Evolutionary conservation across 2,888 invertebrate species (phyloP).

Genomic region (Galerucella nymphaeae): DNA sequence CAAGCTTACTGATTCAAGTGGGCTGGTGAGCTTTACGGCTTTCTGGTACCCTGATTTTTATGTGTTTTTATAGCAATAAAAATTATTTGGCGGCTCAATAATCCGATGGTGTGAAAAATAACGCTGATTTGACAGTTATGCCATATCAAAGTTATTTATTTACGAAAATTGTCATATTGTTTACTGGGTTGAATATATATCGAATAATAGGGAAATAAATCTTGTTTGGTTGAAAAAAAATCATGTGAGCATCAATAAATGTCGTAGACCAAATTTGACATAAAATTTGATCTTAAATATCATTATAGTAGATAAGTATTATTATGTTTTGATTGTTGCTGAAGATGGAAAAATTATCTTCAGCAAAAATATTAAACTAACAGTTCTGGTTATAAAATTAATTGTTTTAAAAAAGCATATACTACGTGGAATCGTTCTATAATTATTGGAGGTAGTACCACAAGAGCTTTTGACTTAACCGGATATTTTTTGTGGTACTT

Average conservation of each 20-base stretch:
- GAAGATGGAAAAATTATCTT: too few species aligned
- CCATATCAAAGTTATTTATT: slow-evolving; percentile 25
- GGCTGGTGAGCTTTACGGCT: slow-evolving; percentile 34
- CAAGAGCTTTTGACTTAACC: too few species aligned
- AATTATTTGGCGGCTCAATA: slow-evolving; percentile 35
- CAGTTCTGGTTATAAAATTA: too few species aligned
- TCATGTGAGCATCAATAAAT: not conserved
- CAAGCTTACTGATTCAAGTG: slow-evolving; percentile 29
- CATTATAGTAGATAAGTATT: too few species aligned
- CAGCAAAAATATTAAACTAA: too few species aligned
- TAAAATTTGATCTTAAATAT: too few species aligned
- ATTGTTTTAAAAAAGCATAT: too few species aligned
- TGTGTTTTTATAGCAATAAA: slow-evolving; percentile 31
- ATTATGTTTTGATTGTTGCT: too few species aligned
- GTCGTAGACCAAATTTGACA: too few species aligned
- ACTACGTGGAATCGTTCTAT: not conserved
- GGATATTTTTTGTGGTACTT: not conserved
- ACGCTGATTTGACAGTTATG: slow-evolving; percentile 30
- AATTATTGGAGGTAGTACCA: not conserved
- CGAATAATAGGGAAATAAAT: not conserved
- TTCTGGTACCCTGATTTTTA: slow-evolving; percentile 38
- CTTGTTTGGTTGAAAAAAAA: not conserved
- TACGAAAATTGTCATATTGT: slow-evolving; percentile 16
- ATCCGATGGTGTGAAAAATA: slow-evolving; percentile 33
- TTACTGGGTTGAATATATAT: not conserved